Base-by-base conservation (phyloP, 2,113 vertebrate species). In the Strix uralensis region DNA sequence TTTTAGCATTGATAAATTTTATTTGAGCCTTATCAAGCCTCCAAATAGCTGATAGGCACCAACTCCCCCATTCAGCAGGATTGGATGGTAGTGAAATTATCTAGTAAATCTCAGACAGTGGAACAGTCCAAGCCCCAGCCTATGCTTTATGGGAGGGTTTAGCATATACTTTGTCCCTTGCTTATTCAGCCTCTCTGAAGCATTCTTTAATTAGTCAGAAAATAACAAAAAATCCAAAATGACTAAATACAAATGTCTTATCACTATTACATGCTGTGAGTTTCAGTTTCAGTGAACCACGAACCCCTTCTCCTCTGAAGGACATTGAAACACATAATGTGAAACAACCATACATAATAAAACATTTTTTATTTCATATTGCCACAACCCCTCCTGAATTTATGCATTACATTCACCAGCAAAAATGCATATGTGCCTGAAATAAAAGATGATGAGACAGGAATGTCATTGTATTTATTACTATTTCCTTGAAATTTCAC, bases 341-440 rank as follows among this genome's bases (percentile, higher is more conserved):
- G 81, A 96, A 90, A 74, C n/a, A 90, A 81, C 65, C 49, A 72
- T 20, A 51, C 47, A 44, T 59, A 96, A 95, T 96, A 91, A 65
- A 94, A 47, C 54, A 79, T 34, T 46, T 96, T 96, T 93, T 88
- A 96, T 96, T 93, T 87, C 93, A 10, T 61, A 90, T 81, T 84
- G 57, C 69, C 55, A 94, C 42, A 91, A 77, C 90, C 78, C 49
- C 73, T 82, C 84, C 44, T 83, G 30, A 92, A 92, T 95, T 58
- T 73, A 86, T 95, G 91, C 86, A 96, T 83, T 86, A 30, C 13
- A 82, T 34, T 85, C 57, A 91, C 46, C 26, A n/a, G 42, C 65
- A 88, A 90, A 92, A 95, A 46, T 78, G 81, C 22, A 42, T 54
- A 44, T 84, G 61, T 90, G 81, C 46, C 83, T 94, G 92, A 89